Evolutionary conservation across 2,113 vertebrate genomes (phyloP).

Genomic region (mouse (Mus musculus)): DNA sequence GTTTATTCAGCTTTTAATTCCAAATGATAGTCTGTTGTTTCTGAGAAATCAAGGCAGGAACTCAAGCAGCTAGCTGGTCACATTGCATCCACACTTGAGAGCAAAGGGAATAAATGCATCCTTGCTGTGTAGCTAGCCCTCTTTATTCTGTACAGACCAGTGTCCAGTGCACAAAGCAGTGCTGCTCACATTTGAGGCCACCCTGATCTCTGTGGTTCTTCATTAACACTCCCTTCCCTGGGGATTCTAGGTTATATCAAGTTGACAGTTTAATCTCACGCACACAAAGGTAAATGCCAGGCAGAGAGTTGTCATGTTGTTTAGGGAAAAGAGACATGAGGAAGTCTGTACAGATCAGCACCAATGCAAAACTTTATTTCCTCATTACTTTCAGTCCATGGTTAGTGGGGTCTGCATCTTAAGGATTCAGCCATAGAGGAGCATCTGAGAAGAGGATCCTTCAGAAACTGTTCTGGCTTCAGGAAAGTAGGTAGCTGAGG

Average conservation of each 20-base stretch:
- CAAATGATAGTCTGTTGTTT: neutral
- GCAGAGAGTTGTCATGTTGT: no score
- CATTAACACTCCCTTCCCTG: neutral
- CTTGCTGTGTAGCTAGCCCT: neutral
- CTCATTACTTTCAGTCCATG: fast-evolving
- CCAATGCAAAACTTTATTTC: neutral
- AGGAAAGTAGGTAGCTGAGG: neutral
- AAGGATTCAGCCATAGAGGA: neutral
- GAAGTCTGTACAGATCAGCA: neutral
- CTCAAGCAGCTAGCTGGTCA: no score
- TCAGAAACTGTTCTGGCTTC: neutral
- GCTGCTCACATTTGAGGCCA: no score
- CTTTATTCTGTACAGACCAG: neutral
- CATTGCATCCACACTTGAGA: neutral
- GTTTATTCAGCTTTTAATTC: neutral
- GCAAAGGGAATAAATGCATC: neutral
- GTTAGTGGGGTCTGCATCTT: neutral
- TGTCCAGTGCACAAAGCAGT: no score
- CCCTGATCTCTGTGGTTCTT: neutral
- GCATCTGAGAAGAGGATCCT: neutral
- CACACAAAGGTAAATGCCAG: neutral
- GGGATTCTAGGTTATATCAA: neutral
- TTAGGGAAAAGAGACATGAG: neutral
- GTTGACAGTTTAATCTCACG: neutral
- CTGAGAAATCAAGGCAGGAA: neutral